Percentiles rank a stretch among this genome's conserved stretches.
Conservation (phyloP, 2,888 invertebrate genomes). For the Volucella inanis region DNA sequence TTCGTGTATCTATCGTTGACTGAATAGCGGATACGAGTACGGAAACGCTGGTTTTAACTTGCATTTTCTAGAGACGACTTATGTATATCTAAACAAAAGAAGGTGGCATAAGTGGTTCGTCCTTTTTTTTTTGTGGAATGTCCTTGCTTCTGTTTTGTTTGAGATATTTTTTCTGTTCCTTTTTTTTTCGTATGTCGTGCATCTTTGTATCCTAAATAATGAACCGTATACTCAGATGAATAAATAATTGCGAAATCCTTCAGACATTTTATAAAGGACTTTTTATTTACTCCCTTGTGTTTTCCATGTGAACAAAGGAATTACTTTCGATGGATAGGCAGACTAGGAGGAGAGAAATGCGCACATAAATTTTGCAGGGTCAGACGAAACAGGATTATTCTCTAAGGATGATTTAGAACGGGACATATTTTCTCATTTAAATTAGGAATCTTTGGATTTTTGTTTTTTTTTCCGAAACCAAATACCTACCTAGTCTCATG, state of each 20-base stretch:
- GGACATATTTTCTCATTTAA: conserved; percentile 12
- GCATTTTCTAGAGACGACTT: conserved; percentile 19
- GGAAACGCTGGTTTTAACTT: conserved; percentile 3
- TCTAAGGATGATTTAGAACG: conserved; percentile 8
- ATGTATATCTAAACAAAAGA: no score
- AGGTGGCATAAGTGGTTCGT: no score
- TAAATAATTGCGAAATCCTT: conserved; percentile 63
- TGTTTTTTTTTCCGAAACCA: neutral
- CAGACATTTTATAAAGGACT: conserved; percentile 42
- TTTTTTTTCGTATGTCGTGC: neutral
- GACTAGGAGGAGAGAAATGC: conserved; percentile 7
- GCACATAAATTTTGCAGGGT: conserved; percentile 21
- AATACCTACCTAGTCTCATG: no score
- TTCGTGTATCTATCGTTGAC: neutral
- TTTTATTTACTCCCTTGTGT: conserved; percentile 45
- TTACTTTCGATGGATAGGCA: conserved; percentile 46
- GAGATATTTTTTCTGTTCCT: neutral
- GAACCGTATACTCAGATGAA: conserved; percentile 32
- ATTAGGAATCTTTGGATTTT: neutral
- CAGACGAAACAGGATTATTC: conserved; percentile 16
- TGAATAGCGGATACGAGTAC: no score
- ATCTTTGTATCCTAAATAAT: conserved; percentile 33
- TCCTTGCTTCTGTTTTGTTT: conserved; percentile 3
- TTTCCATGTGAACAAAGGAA: conserved; percentile 39
- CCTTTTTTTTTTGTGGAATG: no score